These are phyloP conservation scores for Trinectes maculatus DNA, from an alignment of 2,113 vertebrate species.

Conservation along the genomic window DNA sequence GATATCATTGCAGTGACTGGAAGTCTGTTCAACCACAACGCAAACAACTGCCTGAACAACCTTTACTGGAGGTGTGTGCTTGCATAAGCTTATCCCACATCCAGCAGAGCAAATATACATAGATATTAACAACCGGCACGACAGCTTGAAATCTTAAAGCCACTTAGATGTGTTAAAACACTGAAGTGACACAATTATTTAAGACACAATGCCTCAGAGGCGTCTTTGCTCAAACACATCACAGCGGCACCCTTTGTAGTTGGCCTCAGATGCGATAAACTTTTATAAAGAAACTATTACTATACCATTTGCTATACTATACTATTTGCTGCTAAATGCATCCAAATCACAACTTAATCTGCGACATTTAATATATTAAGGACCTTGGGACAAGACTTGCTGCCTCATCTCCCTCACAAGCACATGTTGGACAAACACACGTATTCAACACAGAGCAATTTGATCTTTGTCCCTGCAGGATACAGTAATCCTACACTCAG, in stretches of 20 bases:
- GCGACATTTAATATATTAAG: conserved; percentile 9
- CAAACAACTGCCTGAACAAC: conserved; percentile 27
- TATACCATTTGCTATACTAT: too few species aligned
- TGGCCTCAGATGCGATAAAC: neutral
- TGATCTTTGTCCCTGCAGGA: conserved; percentile 76
- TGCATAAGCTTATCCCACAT: neutral
- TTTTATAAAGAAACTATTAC: too few species aligned
- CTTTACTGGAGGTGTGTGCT: neutral
- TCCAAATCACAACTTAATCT: neutral
- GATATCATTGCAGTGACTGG: neutral
- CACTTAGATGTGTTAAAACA: neutral
- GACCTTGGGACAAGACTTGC: conserved; percentile 8
- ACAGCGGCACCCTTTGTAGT: neutral
- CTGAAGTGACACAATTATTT: neutral
- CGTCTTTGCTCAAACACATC: neutral
- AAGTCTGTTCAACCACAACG: conserved; percentile 6
- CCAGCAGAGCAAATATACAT: conserved; percentile 33
- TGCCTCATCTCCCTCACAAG: conserved; percentile 29
- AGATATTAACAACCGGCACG: conserved; percentile 30
- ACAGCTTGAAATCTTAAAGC: neutral
- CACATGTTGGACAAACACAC: conserved; percentile 38
- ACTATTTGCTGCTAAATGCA: neutral
- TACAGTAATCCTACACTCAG: conserved; percentile 62
- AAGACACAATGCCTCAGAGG: neutral
- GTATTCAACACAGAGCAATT: conserved; percentile 58